Conservation (phyloP, 2,888 invertebrate genomes). For the Acleris literana region DNA sequence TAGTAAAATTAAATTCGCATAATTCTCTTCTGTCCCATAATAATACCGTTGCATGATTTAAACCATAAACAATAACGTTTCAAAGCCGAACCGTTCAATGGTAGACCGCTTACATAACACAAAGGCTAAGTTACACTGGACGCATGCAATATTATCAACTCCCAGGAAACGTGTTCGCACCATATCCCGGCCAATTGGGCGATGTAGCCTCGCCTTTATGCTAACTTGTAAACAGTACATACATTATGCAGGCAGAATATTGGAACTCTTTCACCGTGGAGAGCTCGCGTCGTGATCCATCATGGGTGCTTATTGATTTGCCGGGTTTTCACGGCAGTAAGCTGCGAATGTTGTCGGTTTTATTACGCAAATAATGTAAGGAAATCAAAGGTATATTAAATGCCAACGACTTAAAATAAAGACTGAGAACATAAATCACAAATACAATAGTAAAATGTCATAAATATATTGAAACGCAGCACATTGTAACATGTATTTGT, state of each 20-base stretch:
- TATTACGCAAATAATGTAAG: constrained; percentile 9
- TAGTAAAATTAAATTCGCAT: too few species aligned
- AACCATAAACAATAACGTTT: too few species aligned
- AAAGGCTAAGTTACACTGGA: too few species aligned
- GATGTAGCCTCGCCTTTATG: not conserved
- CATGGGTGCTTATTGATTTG: constrained; percentile 34
- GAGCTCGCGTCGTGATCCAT: constrained; percentile 31
- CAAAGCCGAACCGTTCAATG: too few species aligned
- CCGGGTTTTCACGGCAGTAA: constrained; percentile 12
- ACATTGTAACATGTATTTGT: too few species aligned
- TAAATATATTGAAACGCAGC: too few species aligned
- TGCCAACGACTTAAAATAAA: not conserved
- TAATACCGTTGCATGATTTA: too few species aligned
- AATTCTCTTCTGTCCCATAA: too few species aligned
- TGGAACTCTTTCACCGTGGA: constrained; percentile 26
- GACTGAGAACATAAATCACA: too few species aligned
- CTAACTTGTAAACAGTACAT: constrained; percentile 34
- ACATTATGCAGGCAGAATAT: constrained; percentile 34
- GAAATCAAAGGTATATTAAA: not conserved
- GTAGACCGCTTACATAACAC: too few species aligned
- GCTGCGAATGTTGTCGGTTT: constrained; percentile 4
- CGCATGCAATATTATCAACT: not conserved
- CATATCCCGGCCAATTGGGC: not conserved
- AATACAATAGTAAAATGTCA: too few species aligned
- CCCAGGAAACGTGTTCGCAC: not conserved